These are phyloP conservation scores for Ditylenchus weischeri DNA, from an alignment of 2,888 invertebrate genomes.

Conservation along the genomic window DNA sequence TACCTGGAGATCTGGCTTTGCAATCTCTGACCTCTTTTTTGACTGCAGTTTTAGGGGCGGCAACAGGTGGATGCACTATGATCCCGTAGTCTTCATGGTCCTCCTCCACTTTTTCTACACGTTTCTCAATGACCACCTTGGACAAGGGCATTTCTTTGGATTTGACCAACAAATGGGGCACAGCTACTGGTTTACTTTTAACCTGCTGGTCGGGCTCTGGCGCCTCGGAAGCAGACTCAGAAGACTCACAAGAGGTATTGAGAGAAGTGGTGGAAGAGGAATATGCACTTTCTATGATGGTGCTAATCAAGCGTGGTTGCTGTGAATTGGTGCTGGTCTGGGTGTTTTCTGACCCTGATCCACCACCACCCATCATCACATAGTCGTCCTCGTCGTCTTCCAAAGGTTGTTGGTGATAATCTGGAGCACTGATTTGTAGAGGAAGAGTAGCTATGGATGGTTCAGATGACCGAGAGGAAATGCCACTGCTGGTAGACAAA, in stretches of 20 bases:
- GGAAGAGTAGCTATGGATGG: slow-evolving; percentile 10
- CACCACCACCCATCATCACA: slow-evolving; percentile 13
- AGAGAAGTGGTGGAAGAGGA: slow-evolving; percentile 18
- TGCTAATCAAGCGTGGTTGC: slow-evolving; percentile 12
- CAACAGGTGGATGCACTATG: not conserved
- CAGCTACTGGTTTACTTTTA: no score
- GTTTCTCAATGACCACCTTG: no score
- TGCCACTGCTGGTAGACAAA: slow-evolving; percentile 23
- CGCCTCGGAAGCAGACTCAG: no score
- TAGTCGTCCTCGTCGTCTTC: slow-evolving; percentile 9
- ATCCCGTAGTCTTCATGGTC: slow-evolving; percentile 5
- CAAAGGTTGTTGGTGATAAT: not conserved
- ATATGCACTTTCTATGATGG: slow-evolving; percentile 22
- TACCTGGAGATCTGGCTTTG: no score
- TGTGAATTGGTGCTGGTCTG: not conserved
- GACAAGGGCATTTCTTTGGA: no score
- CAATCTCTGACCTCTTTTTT: no score
- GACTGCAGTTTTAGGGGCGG: no score
- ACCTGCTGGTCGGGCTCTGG: no score
- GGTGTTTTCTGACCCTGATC: not conserved
- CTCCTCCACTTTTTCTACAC: not conserved
- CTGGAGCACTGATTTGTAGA: not conserved
- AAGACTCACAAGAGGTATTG: not conserved
- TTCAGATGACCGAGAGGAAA: slow-evolving; percentile 17
- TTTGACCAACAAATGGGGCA: no score